Conservation (phyloP, 1,140 invertebrate genomes). For the Grapholita molesta region DNA sequence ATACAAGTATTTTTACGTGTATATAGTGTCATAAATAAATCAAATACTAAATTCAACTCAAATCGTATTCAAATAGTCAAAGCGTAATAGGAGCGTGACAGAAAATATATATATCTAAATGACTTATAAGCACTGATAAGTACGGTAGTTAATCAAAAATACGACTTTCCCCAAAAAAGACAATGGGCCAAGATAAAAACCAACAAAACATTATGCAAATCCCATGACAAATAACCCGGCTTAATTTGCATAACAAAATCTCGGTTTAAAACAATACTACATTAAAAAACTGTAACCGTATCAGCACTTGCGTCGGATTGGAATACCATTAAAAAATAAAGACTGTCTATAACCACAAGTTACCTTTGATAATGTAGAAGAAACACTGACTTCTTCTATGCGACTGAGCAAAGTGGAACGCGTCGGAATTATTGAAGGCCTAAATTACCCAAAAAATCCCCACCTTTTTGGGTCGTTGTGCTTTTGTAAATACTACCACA, state of each 20-base stretch:
- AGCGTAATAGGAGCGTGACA: background rate
- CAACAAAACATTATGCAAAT: slow-evolving; percentile 15
- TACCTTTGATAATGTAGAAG: too few relatives aligned
- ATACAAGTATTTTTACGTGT: too few relatives aligned
- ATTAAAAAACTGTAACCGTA: slow-evolving; percentile 50
- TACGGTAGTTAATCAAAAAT: slow-evolving; percentile 8
- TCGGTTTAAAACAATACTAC: slow-evolving; percentile 48
- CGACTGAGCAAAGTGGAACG: too few relatives aligned
- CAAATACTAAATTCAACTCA: too few relatives aligned
- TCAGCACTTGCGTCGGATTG: slow-evolving; percentile 30
- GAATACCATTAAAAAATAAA: slow-evolving; percentile 33
- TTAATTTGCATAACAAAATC: slow-evolving; percentile 48
- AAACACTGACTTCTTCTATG: too few relatives aligned
- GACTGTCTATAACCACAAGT: background rate
- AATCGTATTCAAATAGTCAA: too few relatives aligned
- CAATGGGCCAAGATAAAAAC: slow-evolving; percentile 10
- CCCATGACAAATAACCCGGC: slow-evolving; percentile 28
- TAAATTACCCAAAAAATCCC: too few relatives aligned
- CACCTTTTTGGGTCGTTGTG: too few relatives aligned
- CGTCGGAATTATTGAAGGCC: too few relatives aligned
- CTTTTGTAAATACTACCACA: too few relatives aligned
- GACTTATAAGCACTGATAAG: background rate
- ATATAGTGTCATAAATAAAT: too few relatives aligned
- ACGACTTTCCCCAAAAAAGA: slow-evolving; percentile 1
- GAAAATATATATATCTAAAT: background rate